phyloP scores from a whole-genome alignment of 1,140 invertebrate species.

The Drosophila littoralis region DNA sequence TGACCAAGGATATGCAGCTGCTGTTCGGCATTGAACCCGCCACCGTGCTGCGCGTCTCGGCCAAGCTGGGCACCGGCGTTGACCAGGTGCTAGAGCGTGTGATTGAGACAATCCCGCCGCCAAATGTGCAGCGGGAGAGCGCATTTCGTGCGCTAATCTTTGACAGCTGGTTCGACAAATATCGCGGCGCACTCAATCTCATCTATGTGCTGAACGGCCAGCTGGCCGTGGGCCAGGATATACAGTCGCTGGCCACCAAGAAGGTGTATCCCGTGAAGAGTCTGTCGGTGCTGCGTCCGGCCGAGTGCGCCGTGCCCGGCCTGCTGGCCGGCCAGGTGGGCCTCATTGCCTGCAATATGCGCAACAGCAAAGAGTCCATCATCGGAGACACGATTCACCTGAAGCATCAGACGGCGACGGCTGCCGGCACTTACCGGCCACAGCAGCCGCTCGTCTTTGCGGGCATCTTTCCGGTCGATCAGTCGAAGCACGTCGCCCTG shows the following conservation, averaged over 20 bases:
- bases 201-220: slow-evolving; percentile 92
- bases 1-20: slow-evolving; percentile 91
- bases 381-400: slow-evolving; percentile 94
- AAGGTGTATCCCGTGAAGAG: slow-evolving; percentile 92
- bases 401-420: slow-evolving; percentile 77
- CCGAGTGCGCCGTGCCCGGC: slow-evolving; percentile 88
- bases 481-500: slow-evolving; percentile 91
- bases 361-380: slow-evolving; percentile 90
- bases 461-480: slow-evolving; percentile 96
- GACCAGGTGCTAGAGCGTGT: slow-evolving; percentile 91
- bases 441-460: slow-evolving; percentile 97
- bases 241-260: slow-evolving; percentile 87
- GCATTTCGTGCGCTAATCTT: slow-evolving; percentile 94
- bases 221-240: slow-evolving; percentile 87
- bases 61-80: slow-evolving; percentile 94
- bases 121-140: slow-evolving; percentile 86
- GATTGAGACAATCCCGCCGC: slow-evolving; percentile 92
- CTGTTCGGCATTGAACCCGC: slow-evolving; percentile 93
- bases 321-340: slow-evolving; percentile 88
- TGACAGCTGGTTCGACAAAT: slow-evolving; percentile 97
- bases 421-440: slow-evolving; percentile 88
- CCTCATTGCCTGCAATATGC: slow-evolving; percentile 92
- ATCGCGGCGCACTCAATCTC: slow-evolving; percentile 92
- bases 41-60: slow-evolving; percentile 92
- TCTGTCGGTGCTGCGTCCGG: slow-evolving; percentile 92